Evolutionary conservation across 1,140 invertebrate species (phyloP).

Genomic region (Psilanteris sp.): DNA sequence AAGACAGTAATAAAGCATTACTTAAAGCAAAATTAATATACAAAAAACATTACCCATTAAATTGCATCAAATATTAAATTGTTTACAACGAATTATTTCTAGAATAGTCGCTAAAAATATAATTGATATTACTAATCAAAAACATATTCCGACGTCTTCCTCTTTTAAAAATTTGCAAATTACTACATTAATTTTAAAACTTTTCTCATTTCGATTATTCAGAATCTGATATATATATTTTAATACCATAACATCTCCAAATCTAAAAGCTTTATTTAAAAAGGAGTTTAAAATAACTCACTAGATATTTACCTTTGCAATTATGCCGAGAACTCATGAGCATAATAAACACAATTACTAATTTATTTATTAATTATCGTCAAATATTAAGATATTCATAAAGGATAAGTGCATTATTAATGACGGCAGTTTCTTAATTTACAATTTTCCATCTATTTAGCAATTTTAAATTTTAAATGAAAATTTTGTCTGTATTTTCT

Average conservation of each 20-base stretch:
- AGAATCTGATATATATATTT: constrained; percentile 21
- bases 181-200: constrained; percentile 22
- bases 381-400: neutral
- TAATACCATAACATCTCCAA: neutral
- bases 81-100: constrained; percentile 34
- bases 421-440: too few relatives aligned
- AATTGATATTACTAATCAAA: constrained; percentile 17
- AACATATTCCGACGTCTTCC: neutral
- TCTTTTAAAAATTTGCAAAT: constrained; percentile 20
- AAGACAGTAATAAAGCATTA: neutral
- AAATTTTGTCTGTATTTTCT: too few relatives aligned
- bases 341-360: constrained; percentile 33
- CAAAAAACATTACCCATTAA: too few relatives aligned
- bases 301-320: constrained; percentile 22
- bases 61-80: constrained; percentile 19
- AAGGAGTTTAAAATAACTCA: constrained; percentile 12
- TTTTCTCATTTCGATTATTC: constrained; percentile 24
- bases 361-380: constrained; percentile 23
- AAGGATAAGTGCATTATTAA: too few relatives aligned
- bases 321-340: constrained; percentile 11
- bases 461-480: too few relatives aligned
- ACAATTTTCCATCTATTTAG: too few relatives aligned
- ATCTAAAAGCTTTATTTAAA: constrained; percentile 35
- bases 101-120: constrained; percentile 11
- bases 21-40: neutral